Conservation (phyloP, 2,888 invertebrate species). For the Orgyia antiqua region DNA sequence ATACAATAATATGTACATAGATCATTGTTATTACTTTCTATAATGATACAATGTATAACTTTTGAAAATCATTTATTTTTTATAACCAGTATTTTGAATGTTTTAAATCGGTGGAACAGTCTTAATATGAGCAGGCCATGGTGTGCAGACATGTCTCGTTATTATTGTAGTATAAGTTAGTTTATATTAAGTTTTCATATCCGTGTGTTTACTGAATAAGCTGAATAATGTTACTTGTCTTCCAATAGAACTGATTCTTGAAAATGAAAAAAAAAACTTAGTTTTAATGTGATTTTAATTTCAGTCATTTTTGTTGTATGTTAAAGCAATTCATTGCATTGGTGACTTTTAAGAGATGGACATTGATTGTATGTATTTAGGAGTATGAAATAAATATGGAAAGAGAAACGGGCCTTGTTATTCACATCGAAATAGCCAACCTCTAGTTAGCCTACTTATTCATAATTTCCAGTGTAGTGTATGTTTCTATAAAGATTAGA, state of each 20-base stretch:
- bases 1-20: slow-evolving; percentile 39
- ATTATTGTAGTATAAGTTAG: slow-evolving; percentile 29
- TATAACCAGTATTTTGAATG: slow-evolving; percentile 70
- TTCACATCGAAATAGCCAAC: too few species aligned
- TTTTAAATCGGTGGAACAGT: slow-evolving; percentile 30
- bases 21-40: slow-evolving; percentile 48
- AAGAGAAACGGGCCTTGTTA: too few species aligned
- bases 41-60: slow-evolving; percentile 35
- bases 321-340: slow-evolving; percentile 48
- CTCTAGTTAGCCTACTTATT: too few species aligned
- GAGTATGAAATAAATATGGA: slow-evolving; percentile 71
- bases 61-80: slow-evolving; percentile 68
- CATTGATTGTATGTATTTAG: slow-evolving; percentile 68
- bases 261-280: slow-evolving; percentile 16
- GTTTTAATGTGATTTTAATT: slow-evolving; percentile 54
- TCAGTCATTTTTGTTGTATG: slow-evolving; percentile 58
- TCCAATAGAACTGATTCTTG: slow-evolving; percentile 61
- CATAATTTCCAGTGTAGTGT: too few species aligned
- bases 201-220: slow-evolving; percentile 30
- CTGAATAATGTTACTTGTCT: slow-evolving; percentile 54
- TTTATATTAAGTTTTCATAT: slow-evolving; percentile 30
- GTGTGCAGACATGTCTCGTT: slow-evolving; percentile 25
- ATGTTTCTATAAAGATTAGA: too few species aligned
- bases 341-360: slow-evolving; percentile 63
- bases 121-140: slow-evolving; percentile 38